Base-by-base conservation (phyloP, 2,888 invertebrate genomes). In the Athalia rosae region DNA sequence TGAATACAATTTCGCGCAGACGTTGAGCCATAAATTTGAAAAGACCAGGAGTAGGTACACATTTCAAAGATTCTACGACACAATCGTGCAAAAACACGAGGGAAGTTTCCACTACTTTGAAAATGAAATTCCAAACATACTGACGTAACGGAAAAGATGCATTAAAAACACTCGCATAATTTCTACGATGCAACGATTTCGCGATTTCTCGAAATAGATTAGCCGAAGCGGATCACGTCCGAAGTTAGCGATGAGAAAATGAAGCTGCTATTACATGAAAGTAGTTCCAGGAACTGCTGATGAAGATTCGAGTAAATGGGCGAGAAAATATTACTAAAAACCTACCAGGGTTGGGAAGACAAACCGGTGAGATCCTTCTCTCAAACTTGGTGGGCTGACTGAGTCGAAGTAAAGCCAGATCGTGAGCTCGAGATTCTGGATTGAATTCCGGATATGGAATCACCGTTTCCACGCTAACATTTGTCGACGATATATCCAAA, bases 401-500 rank as follows among this genome's bases (percentile, higher is more conserved):
- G 15, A 94, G 84, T 71, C 91, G 90, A 50, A 94, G 83, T 7
- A 94, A 84, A 0, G 94, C 93, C 8, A 93, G 89, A 86, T 94
- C 93, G 81, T 93, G 91, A 43, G 92, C 91, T 77, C 90, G 89
- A 62, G 91, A 91, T 2, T 88, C 88, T 0, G 90, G 86, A 80
- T 90, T 91, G 83, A 92, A 94, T 11, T 92, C 91, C 0, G 92
- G 92, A 85, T 93, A 92, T 3, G 92, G 81, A 7, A 90, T 87
- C 41, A 93, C 87, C 4, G 90, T 86, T 11, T 91, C 90, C 0
- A 93, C 92, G 73, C 91, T 91, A n/a, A 91, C 82, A 78, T 91
- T 92, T 1, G 90, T 83, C 0, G 92, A 91, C 1, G 92, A 91
- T 4, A 90, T 87, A 61, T 92, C 92, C 4, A 90, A 84, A 28